Evolutionary conservation across 2,113 vertebrate species (phyloP).

Genomic region (Pheucticus melanocephalus): DNA sequence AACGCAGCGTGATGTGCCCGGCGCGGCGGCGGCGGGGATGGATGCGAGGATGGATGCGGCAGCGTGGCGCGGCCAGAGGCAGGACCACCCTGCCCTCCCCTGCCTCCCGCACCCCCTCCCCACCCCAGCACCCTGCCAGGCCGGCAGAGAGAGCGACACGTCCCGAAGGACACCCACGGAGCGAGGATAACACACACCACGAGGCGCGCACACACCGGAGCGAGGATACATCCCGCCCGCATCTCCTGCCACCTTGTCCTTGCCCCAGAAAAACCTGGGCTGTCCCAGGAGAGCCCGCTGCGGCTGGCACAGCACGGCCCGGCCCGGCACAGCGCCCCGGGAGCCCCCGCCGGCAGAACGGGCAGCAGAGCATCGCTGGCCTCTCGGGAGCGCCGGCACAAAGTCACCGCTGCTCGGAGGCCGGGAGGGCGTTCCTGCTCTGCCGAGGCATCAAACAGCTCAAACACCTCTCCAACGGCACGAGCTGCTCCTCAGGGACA

Average conservation of each 20-base stretch:
- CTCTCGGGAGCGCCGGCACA: rapidly evolving
- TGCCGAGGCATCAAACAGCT: background rate
- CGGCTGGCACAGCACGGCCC: background rate
- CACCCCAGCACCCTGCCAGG: background rate
- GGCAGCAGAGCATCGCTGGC: background rate
- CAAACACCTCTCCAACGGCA: background rate
- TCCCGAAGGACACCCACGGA: background rate
- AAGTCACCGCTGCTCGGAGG: background rate
- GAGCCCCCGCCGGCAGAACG: rapidly evolving
- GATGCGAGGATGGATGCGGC: conserved; percentile 25
- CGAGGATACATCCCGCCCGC: rapidly evolving
- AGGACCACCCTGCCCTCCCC: background rate
- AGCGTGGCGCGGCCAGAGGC: background rate
- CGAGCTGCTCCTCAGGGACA: background rate
- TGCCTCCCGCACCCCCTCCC: background rate
- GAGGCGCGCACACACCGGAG: background rate
- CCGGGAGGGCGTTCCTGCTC: background rate
- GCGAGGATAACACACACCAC: no score
- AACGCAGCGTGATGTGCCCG: conserved; percentile 57
- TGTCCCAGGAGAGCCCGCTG: background rate
- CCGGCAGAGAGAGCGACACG: rapidly evolving
- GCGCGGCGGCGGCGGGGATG: conserved; percentile 2
- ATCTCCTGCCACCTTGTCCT: background rate
- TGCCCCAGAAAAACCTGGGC: background rate
- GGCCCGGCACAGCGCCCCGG: background rate